A percentile compares a stretch with the other conserved stretches of the same genome.
Conservation (phyloP, 2,113 vertebrate genomes). For the Neotragus moschatus region DNA sequence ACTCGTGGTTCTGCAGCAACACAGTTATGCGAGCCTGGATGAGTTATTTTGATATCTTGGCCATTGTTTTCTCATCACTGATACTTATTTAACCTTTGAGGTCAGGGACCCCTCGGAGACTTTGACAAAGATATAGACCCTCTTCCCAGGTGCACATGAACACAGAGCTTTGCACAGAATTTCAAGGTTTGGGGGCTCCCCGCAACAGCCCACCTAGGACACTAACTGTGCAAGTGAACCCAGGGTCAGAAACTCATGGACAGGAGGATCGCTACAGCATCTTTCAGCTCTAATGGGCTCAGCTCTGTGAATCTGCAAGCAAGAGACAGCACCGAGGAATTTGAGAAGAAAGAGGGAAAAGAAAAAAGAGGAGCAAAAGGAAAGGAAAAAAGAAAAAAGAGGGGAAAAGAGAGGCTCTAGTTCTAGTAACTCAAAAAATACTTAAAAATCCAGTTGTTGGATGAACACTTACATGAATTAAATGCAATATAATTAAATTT, state of each 20-base stretch:
- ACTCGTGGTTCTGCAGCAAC: not conserved
- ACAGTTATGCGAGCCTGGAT: not conserved
- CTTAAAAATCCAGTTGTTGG: not conserved
- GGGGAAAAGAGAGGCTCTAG: not conserved
- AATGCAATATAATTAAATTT: conserved; percentile 27
- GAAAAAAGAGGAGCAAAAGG: not conserved
- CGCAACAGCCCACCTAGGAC: not conserved
- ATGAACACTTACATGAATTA: conserved; percentile 9
- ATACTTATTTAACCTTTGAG: not conserved
- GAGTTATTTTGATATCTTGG: not conserved
- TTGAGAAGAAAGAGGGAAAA: not conserved
- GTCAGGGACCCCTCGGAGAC: not conserved
- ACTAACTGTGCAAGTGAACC: not conserved
- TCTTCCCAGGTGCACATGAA: not conserved
- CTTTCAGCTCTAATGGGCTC: no score
- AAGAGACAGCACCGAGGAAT: not conserved
- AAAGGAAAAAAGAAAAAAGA: not conserved
- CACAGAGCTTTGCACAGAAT: not conserved
- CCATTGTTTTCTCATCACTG: not conserved
- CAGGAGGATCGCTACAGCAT: not conserved
- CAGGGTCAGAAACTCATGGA: not conserved
- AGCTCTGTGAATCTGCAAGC: not conserved
- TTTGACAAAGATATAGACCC: not conserved
- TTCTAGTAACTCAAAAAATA: not conserved
- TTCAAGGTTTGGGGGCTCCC: not conserved